Base-by-base conservation (phyloP, 2,113 vertebrate genomes). In the Xerus inauris region DNA sequence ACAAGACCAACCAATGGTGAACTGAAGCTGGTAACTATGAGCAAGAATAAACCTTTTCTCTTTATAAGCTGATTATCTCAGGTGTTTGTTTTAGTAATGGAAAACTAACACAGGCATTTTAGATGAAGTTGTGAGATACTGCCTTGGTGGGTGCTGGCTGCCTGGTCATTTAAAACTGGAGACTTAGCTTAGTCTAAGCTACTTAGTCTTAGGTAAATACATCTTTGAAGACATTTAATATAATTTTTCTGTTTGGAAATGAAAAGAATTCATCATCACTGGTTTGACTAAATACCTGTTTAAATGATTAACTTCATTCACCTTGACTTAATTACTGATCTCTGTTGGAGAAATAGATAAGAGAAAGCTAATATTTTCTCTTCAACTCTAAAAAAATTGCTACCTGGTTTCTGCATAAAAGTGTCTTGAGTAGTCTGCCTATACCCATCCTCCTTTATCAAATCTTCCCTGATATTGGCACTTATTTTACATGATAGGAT, bases 271-370 rank as follows among this genome's bases (percentile, higher is more conserved):
- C 32, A 10, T 82, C 35, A 75, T 69, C 80, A 19, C 42, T 73
- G 24, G 69, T 87, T 94, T 93, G 80, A 93, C 57, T 40, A 59
- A 82, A 83, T 90, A 9, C 32, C 45, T 95, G 54, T 72, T 91
- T 87, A 75, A 80, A 94, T 62, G 71, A 87, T 8, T 8, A 83
- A 38, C 26, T 79, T 35, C 57, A 80, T 79, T 35, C 57, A 80
- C 49, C 40, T 80, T 73, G 57, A 13, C 32, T 80, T 89, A 90
- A 96, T 94, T 72, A 59, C 38, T 62, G 26, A 82, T 89, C 40
- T 86, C 17, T 72, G 6, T 20, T 87, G 30, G 45, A 28, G 54
- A 57, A 57, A 57, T 22, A 22, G 54, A 57, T 57, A 57, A 57
- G 54, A 57, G 54, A 57, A 91, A 86, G 38, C 10, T 72, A 93